Evolutionary conservation across 2,113 vertebrate genomes (phyloP), one percentile per base, ranked within the genome.

Genomic region (Heterochromis multidens): DNA sequence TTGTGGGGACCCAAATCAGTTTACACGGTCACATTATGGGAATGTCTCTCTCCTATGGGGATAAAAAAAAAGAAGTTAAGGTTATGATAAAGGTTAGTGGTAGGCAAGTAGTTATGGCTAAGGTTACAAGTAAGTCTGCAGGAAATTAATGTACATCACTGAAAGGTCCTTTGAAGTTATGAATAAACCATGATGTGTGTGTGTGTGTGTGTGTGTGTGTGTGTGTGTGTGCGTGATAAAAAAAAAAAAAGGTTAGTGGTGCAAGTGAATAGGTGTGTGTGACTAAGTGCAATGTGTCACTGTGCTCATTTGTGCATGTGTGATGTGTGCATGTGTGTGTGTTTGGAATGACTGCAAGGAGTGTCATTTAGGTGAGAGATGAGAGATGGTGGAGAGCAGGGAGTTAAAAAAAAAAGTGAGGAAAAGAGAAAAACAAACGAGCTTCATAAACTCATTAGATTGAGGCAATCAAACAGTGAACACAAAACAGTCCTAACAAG

Each of bases 281-380:
- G 62, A 60, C 25, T 43, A 23, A 82, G 61, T 60, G 77, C 74
- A 27, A 11, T 5, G 4, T 29, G 83, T 43, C 14, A 1, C 40
- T 70, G 65, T 62, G 80, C 62, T 67, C n/a, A 35, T 52, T 65
- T 76, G 79, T 63, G 59, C 16, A 17, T 56, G 72, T 5, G 46
- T 16, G 35, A 52, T 37, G 62, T 63, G 74, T 57, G 49, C 14
- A 12, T 49, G 70, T 14, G 43, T 23, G 67, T 65, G 88, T 76
- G 85, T 81, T 79, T 81, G 92, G 74, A 89, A 80, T 70, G 87
- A 85, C 87, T 84, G 91, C 79, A 65, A 77, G 88, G 85, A 81
- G 84, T 84, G 87, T 83, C 74, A 82, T 87, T 84, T 86, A 90
- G 91, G 90, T 92, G 92, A 94, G 88, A 91, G 93, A 91, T 84